phyloP scores from a whole-genome alignment of 2,797 vertebrate genomes.

The Sarcoramphus papa region DNA sequence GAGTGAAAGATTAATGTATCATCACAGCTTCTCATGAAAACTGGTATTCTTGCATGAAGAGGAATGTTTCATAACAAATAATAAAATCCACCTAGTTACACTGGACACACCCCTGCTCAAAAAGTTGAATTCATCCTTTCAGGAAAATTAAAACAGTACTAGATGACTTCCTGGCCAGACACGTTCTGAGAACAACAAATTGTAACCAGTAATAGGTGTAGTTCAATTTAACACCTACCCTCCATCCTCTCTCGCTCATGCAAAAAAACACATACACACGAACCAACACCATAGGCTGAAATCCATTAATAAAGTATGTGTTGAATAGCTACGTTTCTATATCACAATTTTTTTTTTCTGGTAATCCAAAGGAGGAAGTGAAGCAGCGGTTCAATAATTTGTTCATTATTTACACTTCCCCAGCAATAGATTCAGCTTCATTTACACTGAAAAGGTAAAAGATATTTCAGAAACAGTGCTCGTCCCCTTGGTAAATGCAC shows the following conservation, averaged over 20 bases:
- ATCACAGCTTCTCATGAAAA: not conserved
- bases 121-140: not conserved
- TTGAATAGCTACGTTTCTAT: not conserved
- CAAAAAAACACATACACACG: not conserved
- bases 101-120: not conserved
- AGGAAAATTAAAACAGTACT: not conserved
- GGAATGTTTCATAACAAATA: not conserved
- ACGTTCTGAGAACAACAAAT: not conserved
- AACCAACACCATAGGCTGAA: not conserved
- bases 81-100: not conserved
- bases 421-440: not conserved
- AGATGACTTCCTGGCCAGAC: not conserved
- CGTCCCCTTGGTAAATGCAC: not conserved
- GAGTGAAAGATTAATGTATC: not conserved
- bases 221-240: not conserved
- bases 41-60: not conserved
- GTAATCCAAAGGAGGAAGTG: not conserved
- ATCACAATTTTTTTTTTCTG: not conserved
- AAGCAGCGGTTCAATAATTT: not conserved
- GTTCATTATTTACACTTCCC: not conserved
- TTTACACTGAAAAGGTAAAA: not conserved
- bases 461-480: not conserved
- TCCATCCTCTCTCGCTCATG: not conserved
- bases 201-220: not conserved
- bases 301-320: not conserved